A percentile compares a stretch with the other conserved stretches of the same genome.
Conservation (phyloP, 2,888 invertebrate genomes). For the Malachius bipustulatus region DNA sequence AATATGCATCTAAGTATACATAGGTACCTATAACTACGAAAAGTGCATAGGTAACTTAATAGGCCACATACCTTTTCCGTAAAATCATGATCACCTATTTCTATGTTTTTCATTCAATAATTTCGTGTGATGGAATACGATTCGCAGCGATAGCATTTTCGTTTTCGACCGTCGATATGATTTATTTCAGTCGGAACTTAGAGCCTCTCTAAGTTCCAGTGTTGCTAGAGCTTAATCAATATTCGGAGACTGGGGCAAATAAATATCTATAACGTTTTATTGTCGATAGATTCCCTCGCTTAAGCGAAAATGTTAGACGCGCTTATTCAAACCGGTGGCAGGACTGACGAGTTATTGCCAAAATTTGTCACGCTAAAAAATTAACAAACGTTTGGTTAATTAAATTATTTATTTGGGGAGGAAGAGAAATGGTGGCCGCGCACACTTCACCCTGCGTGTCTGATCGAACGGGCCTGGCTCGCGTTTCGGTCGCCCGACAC, state of each 20-base stretch:
- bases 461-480: neutral
- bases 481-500: too few species aligned
- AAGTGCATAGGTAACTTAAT: too few species aligned
- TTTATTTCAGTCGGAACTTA: constrained; percentile 22
- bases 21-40: too few species aligned
- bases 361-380: neutral
- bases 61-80: constrained; percentile 26
- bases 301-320: too few species aligned
- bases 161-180: constrained; percentile 21
- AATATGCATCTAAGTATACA: too few species aligned
- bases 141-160: constrained; percentile 31
- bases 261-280: too few species aligned
- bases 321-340: too few species aligned
- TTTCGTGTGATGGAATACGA: constrained; percentile 28
- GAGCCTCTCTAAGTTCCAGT: constrained; percentile 19
- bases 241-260: constrained; percentile 31
- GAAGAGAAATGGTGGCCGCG: constrained; percentile 3
- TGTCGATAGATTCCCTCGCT: too few species aligned
- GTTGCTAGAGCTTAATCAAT: constrained; percentile 30
- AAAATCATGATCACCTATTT: constrained; percentile 35
- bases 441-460: neutral
- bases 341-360: too few species aligned
- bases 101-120: constrained; percentile 29
- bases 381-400: neutral
- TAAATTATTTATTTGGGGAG: constrained; percentile 7